phyloP scores from a whole-genome alignment of 2,888 invertebrate genomes.

The Drosophila picticornis region DNA sequence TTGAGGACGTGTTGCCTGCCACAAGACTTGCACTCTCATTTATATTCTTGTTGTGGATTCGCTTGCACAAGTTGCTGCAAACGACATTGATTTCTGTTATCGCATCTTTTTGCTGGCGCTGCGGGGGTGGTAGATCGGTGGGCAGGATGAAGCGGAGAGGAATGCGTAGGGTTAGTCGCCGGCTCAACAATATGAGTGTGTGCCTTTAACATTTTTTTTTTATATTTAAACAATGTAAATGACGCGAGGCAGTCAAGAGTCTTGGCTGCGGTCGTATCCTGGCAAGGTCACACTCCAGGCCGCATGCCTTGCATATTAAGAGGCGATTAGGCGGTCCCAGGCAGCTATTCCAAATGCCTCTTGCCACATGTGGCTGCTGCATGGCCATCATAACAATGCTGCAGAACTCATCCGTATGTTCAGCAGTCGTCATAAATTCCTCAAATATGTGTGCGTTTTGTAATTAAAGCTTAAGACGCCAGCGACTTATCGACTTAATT shows the following conservation, averaged over 20 bases:
- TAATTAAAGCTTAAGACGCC: conserved; percentile 67
- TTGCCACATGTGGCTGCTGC: conserved; percentile 41
- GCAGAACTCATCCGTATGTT: conserved; percentile 58
- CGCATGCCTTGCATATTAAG: conserved; percentile 77
- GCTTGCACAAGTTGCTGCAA: conserved; percentile 36
- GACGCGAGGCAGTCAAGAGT: conserved; percentile 32
- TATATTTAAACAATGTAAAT: conserved; percentile 61
- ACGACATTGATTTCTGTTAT: conserved; percentile 75
- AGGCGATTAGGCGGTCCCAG: conserved; percentile 61
- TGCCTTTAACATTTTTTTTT: conserved; percentile 68
- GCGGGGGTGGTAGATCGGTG: too few relatives aligned
- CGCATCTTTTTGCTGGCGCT: conserved; percentile 15
- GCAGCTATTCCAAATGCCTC: conserved; percentile 33
- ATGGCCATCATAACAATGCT: conserved; percentile 59
- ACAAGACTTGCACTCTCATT: conserved; percentile 41
- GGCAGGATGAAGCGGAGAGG: neutral
- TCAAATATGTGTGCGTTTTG: conserved; percentile 27
- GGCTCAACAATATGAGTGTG: conserved; percentile 17
- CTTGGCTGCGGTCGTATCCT: conserved; percentile 11
- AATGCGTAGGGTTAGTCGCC: neutral
- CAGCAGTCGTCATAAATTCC: conserved; percentile 68
- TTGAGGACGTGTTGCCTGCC: conserved; percentile 30
- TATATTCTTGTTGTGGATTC: conserved; percentile 26
- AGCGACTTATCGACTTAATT: conserved; percentile 69
- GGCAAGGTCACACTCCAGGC: conserved; percentile 53